A percentile compares a stretch with the other conserved stretches of the same genome.
phyloP scores from a whole-genome alignment of 2,113 vertebrate genomes.

The Pimephales promelas region DNA sequence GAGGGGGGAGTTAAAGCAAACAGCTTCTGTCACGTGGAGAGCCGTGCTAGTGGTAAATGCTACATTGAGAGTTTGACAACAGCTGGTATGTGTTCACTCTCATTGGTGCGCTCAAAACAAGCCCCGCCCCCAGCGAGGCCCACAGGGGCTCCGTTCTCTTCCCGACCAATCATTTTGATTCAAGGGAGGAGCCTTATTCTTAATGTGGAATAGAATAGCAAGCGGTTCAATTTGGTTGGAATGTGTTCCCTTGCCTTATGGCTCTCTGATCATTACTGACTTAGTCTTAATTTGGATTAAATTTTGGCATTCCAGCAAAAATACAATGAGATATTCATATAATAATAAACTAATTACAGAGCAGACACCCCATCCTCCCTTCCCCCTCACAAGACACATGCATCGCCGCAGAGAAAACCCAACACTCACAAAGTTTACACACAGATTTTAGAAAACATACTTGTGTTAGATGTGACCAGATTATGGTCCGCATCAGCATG shows the following conservation, averaged over 20 bases:
- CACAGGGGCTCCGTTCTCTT: slow-evolving; percentile 25
- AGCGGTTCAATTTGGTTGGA: slow-evolving; percentile 5
- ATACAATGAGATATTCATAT: not conserved
- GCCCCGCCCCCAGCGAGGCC: slow-evolving; percentile 26
- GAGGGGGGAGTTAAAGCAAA: slow-evolving; percentile 21
- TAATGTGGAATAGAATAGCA: slow-evolving; percentile 36
- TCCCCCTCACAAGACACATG: slow-evolving; percentile 13
- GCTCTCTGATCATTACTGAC: not conserved
- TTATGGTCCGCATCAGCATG: too few species aligned
- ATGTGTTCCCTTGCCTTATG: slow-evolving; percentile 9
- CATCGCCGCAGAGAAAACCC: slow-evolving; percentile 29
- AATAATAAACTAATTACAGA: not conserved
- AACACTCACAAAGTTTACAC: slow-evolving; percentile 34
- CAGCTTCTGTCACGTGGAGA: slow-evolving; percentile 50
- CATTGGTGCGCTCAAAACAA: not conserved
- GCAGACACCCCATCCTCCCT: slow-evolving; percentile 18
- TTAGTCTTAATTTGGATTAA: not conserved
- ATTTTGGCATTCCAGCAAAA: slow-evolving; percentile 2
- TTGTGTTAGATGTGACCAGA: not conserved
- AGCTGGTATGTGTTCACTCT: slow-evolving; percentile 50
- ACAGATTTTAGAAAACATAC: slow-evolving; percentile 14
- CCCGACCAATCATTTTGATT: slow-evolving; percentile 44
- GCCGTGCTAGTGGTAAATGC: slow-evolving; percentile 51
- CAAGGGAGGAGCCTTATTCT: slow-evolving; percentile 30
- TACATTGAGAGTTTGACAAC: slow-evolving; percentile 55